phyloP scores from a whole-genome alignment of 2,888 invertebrate genomes.

The Coenonympha arcania region DNA sequence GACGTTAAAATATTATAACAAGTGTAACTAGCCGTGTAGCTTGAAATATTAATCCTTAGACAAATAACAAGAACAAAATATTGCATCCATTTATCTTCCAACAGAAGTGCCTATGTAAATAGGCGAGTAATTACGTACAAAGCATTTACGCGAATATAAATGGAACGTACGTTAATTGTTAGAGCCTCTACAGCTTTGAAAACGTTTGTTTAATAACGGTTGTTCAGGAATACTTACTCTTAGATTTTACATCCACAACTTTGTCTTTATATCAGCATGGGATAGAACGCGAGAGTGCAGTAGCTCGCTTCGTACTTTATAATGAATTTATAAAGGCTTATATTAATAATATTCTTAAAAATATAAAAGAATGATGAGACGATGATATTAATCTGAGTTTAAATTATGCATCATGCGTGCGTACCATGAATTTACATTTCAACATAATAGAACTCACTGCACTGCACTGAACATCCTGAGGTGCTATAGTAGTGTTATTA shows the following conservation, averaged over 20 bases:
- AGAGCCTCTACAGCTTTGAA: conserved; percentile 9
- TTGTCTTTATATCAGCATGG: conserved; percentile 3
- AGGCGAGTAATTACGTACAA: conserved; percentile 39
- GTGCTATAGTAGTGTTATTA: too few species aligned
- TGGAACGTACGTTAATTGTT: conserved; percentile 17
- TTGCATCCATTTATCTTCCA: conserved; percentile 43
- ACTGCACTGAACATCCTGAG: too few species aligned
- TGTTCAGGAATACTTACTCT: conserved; percentile 7
- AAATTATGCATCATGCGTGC: too few species aligned
- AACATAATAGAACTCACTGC: too few species aligned
- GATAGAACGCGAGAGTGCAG: too few species aligned
- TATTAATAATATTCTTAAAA: too few species aligned
- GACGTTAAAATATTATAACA: too few species aligned
- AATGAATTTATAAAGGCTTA: too few species aligned
- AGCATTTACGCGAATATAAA: conserved; percentile 24
- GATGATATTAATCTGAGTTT: too few species aligned
- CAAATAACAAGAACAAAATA: conserved; percentile 36
- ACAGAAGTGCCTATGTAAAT: conserved; percentile 36
- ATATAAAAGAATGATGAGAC: too few species aligned
- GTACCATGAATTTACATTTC: too few species aligned
- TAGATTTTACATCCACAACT: conserved; percentile 7
- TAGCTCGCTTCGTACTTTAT: too few species aligned
- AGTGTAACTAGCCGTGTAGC: conserved; percentile 8
- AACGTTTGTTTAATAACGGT: conserved; percentile 13
- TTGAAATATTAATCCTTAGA: conserved; percentile 25